phyloP scores from a whole-genome alignment of 2,797 vertebrate genomes.

The Micromesistius poutassou region DNA sequence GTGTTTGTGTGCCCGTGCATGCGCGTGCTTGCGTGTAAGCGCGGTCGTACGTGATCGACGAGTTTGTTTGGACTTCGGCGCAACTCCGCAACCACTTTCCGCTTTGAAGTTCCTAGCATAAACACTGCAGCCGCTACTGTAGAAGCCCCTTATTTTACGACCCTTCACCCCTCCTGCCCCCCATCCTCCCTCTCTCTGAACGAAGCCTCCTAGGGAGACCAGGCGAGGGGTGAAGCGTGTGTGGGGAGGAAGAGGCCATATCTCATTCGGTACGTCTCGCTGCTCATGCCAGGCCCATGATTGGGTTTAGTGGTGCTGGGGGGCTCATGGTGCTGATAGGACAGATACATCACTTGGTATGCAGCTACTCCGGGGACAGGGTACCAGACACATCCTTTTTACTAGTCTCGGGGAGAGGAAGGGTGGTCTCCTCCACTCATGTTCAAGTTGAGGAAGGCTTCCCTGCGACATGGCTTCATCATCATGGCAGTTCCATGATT shows the following conservation, averaged over 20 bases:
- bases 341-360: neutral
- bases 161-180: conserved; percentile 39
- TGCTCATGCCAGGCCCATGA: neutral
- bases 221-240: conserved; percentile 27
- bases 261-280: neutral
- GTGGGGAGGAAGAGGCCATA: neutral
- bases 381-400: neutral
- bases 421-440: neutral
- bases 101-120: conserved; percentile 60
- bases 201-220: conserved; percentile 43
- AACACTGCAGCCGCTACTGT: conserved; percentile 66
- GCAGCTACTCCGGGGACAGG: neutral
- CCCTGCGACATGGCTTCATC: too few species aligned
- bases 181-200: conserved; percentile 29
- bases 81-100: conserved; percentile 17
- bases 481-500: too few species aligned
- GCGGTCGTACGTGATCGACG: neutral
- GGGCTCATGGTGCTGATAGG: neutral
- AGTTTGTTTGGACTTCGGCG: too few species aligned
- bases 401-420: neutral
- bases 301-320: conserved; percentile 2
- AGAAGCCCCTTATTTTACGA: conserved; percentile 51
- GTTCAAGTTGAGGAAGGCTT: too few species aligned
- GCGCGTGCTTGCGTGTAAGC: neutral
- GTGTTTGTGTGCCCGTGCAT: neutral